These are phyloP conservation scores for Epirrhoe tristata DNA, from an alignment of 2,888 invertebrate genomes.

Conservation along the genomic window DNA sequence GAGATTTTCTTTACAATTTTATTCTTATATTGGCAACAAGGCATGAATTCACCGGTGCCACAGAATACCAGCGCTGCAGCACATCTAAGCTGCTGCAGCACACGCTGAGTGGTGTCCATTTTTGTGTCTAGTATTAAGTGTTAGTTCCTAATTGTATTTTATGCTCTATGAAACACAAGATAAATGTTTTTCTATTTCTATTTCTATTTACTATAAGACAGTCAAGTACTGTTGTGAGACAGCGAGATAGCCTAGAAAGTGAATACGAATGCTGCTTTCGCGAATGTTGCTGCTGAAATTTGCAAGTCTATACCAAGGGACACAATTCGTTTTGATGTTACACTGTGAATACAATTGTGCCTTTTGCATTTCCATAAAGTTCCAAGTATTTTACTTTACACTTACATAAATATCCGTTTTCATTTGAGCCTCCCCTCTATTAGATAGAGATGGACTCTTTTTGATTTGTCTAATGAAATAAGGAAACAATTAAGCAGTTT, in stretches of 20 bases:
- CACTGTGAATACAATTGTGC: slow-evolving; percentile 35
- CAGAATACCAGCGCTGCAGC: no score
- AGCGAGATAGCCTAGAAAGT: neutral
- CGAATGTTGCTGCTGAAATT: slow-evolving; percentile 28
- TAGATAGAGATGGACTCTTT: neutral
- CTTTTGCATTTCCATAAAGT: slow-evolving; percentile 33
- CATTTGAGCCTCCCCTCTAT: no score
- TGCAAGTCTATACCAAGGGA: slow-evolving; percentile 37
- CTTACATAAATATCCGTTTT: slow-evolving; percentile 1
- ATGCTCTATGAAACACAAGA: no score
- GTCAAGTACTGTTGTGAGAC: neutral
- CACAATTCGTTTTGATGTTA: slow-evolving; percentile 35
- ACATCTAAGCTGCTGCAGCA: no score
- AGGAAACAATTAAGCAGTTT: neutral
- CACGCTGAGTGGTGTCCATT: no score
- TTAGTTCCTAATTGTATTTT: no score
- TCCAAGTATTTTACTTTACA: slow-evolving; percentile 4
- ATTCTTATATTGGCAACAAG: neutral
- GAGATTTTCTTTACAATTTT: neutral
- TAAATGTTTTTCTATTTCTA: no score
- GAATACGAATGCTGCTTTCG: slow-evolving; percentile 15
- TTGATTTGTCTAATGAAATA: neutral
- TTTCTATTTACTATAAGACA: neutral
- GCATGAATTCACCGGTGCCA: no score
- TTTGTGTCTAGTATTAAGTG: no score